Evolutionary conservation across 2,113 vertebrate species (phyloP), one percentile per base, ranked within the genome.

Genomic region (Hucho hucho): DNA sequence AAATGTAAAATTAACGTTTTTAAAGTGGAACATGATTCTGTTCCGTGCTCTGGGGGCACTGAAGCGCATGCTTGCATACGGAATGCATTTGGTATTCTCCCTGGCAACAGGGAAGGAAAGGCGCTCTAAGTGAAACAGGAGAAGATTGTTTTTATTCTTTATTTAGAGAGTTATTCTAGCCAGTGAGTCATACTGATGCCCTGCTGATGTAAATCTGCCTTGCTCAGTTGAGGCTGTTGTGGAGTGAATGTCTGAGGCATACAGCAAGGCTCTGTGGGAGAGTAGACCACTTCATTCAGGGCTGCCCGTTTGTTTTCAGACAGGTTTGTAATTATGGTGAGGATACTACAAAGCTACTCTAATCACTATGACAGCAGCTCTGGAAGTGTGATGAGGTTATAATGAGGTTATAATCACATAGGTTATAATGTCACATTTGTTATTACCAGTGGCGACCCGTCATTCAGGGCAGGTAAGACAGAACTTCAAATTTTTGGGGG

Each of bases 31-130:
- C 86, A 64, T 79, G 79, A 88, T 84, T 86, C 61, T 67, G 82
- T 87, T 13, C 86, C 79, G 86, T 29, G 93, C 92, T 94, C 37
- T 3, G 78, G 88, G 74, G 88, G 89, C 93, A 93, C 82, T 87
- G 86, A 87, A 88, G 93, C 85, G 86, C 87, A 92, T 63, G 86
- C 90, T 89, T 92, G 93, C 93, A 74, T 94, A 89, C 88, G 89
- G 94, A 79, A 87, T 94, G 92, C 90, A 91, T 92, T 93, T 85
- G 93, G 93, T 91, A 92, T 92, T 91, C 91, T 90, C 93, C 92
- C 87, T 89, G 91, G 90, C 93, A 94, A 92, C 91, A 83, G 83
- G 0, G 76, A 75, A 87, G 81, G 81, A 79, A 89, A 93, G 92
- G 92, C 78, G 80, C 83, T 87, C 75, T 80, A 88, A 84, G 56